These are phyloP conservation scores for Hypomecis punctinalis DNA, from an alignment of 2,888 invertebrate genomes.

Conservation along the genomic window DNA sequence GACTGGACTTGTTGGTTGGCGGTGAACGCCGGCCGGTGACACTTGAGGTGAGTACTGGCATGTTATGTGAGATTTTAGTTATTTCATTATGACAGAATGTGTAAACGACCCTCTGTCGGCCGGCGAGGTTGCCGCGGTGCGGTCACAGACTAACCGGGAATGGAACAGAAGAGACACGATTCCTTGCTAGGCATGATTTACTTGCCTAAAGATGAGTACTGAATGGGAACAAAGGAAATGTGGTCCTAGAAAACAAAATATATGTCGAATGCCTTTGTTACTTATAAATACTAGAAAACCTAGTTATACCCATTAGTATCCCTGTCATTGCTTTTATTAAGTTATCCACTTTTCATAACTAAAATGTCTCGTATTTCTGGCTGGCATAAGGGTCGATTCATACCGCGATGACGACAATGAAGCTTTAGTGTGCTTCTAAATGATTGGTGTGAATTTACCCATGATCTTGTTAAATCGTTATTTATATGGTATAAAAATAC, in stretches of 20 bases:
- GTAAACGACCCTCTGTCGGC: conserved; percentile 17
- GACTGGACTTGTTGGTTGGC: conserved; percentile 77
- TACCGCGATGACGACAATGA: no score
- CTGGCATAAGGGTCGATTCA: no score
- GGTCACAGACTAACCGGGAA: conserved; percentile 23
- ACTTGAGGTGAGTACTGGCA: conserved; percentile 61
- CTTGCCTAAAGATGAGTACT: conserved; percentile 14
- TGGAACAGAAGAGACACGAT: conserved; percentile 7
- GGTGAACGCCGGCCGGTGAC: conserved; percentile 57
- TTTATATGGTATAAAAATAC: no score
- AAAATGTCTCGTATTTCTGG: no score
- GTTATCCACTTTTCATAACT: no score
- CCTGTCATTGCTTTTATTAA: no score
- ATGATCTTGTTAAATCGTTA: no score
- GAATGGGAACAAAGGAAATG: conserved; percentile 19
- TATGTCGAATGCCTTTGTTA: no score
- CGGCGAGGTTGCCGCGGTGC: conserved; percentile 22
- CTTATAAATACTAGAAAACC: no score
- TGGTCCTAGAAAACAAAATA: neutral
- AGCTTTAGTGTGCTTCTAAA: no score
- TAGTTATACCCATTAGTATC: no score
- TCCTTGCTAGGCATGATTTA: neutral
- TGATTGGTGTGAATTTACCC: no score
- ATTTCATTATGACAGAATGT: neutral
- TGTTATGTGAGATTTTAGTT: conserved; percentile 8